phyloP scores from a whole-genome alignment of 2,797 vertebrate species.

The Fratercula arctica region DNA sequence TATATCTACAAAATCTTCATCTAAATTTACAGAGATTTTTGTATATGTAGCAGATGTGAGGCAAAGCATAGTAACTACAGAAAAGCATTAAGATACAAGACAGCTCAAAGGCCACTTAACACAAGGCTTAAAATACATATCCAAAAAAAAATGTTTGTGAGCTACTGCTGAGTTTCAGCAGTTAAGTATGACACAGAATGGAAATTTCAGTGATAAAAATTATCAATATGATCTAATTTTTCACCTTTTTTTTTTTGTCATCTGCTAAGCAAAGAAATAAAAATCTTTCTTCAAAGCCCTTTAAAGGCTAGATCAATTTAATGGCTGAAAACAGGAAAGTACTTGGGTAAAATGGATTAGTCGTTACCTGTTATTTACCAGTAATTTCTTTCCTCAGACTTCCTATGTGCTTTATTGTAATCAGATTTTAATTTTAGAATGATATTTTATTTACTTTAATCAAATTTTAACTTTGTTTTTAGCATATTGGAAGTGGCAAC shows the following conservation, averaged over 20 bases:
- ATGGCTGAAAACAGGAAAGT: background rate
- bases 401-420: background rate
- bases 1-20: background rate
- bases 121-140: background rate
- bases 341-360: background rate
- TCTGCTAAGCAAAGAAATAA: background rate
- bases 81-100: background rate
- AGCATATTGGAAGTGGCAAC: background rate
- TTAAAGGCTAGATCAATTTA: background rate
- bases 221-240: background rate
- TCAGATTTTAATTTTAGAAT: background rate
- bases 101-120: background rate
- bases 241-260: background rate
- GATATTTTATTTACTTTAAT: background rate
- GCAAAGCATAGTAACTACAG: background rate
- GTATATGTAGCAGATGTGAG: background rate
- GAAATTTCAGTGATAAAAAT: background rate
- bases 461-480: background rate
- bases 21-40: background rate
- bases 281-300: background rate
- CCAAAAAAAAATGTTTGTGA: background rate
- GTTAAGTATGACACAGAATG: background rate
- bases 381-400: background rate
- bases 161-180: background rate
- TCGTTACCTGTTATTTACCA: background rate